phyloP scores from a whole-genome alignment of 2,113 vertebrate species.

The Chiloscyllium plagiosum region DNA sequence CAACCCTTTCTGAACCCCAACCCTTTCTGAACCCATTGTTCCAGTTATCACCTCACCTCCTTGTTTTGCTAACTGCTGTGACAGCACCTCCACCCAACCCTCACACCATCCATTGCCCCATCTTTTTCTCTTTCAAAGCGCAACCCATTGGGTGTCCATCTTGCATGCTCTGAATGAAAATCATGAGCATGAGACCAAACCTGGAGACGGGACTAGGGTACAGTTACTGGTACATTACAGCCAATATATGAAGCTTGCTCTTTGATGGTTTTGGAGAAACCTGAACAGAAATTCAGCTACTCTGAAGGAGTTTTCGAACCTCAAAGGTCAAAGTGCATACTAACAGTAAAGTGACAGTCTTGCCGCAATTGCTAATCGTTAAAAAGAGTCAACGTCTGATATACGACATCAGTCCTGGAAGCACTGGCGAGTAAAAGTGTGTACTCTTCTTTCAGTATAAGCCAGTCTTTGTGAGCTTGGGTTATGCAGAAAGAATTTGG shows the following conservation, averaged over 20 bases:
- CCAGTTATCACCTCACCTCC: not conserved
- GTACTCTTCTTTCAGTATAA: not conserved
- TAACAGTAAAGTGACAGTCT: not conserved
- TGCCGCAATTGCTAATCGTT: not conserved
- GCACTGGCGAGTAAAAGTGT: not conserved
- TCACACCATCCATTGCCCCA: not conserved
- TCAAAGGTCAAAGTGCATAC: not conserved
- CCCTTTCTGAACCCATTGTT: too few relatives aligned
- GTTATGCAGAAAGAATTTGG: not conserved
- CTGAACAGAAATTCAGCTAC: not conserved
- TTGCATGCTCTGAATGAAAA: not conserved
- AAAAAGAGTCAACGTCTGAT: not conserved
- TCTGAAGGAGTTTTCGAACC: not conserved
- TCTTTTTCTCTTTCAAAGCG: not conserved
- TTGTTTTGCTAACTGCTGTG: not conserved
- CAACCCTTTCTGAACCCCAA: not conserved
- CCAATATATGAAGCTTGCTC: not conserved
- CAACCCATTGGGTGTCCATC: not conserved
- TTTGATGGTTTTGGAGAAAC: not conserved
- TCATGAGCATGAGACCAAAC: not conserved
- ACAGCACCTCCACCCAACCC: not conserved
- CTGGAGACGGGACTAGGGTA: not conserved
- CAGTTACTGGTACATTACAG: not conserved
- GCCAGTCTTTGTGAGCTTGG: not conserved
- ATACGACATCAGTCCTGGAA: not conserved